Conservation (phyloP, 2,113 vertebrate genomes). For the rabbit (Oryctolagus cuniculus) region mOryCun1.1 NC_091434.1:158991501-158992000, state of each 20-base stretch:
- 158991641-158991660: constrained; percentile 9
- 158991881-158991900: not conserved
- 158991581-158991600: not conserved
- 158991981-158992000: no score
- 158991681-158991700: constrained; percentile 6
- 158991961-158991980: not conserved
- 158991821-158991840: not conserved
- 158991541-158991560: constrained; percentile 11
- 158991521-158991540: not conserved
- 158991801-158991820: not conserved
- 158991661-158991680: not conserved
- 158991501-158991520: constrained; percentile 29
- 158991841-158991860: not conserved
- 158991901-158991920: not conserved
- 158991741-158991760: not conserved
- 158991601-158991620: constrained; percentile 16
- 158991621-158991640: not conserved
- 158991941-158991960: not conserved
- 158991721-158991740: not conserved
- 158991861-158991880: constrained; percentile 9
- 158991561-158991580: not conserved
- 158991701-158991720: not conserved
- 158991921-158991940: not conserved
- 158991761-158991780: not conserved
- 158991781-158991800: not conserved